Evolutionary conservation across 2,888 invertebrate genomes (phyloP), one percentile per base, ranked within the genome.

Genomic region (Lamproptera curius): DNA sequence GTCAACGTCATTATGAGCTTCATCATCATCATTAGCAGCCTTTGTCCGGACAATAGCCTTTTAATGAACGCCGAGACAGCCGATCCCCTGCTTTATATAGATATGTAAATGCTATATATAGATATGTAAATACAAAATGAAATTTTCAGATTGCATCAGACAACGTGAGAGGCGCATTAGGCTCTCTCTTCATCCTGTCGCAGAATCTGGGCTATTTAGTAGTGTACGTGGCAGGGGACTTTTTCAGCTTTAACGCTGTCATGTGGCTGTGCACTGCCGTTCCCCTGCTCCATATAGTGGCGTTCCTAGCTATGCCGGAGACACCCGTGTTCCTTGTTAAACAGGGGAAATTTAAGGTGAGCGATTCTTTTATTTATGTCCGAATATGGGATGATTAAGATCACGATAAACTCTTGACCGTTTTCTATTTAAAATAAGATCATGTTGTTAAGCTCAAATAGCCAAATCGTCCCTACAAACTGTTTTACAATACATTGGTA

Each of bases 301-400:
- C 67, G 0, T 87, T 86, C 63, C 55, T 84, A 0, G 72, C 74
- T 2, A 85, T 87, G 85, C 88, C 88, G 0, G 88, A 88, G 55
- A 87, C 88, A 0, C 88, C 88, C 0, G 84, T 84, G 10, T 87
- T 86, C 56, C 63, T 87, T 1, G 72, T 88, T 10, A 85, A 88
- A 31, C 82, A 85, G 46, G 85, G 86, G 2, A 85, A 83, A 40
- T 62, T 79, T 2, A 64, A 80, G 76, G 88, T 88, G n/a, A 59
- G 26, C 2, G 20, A n/a, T n/a, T n/a, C n/a, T n/a, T n/a, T n/a
- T n/a, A n/a, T n/a, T n/a, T n/a, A n/a, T n/a, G n/a, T n/a, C n/a
- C n/a, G n/a, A n/a, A n/a, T n/a, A n/a, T n/a, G n/a, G n/a, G n/a
- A n/a, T n/a, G n/a, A n/a, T n/a, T n/a, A n/a, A n/a, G n/a, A n/a